Evolutionary conservation across 2,113 vertebrate species (phyloP).

Genomic region (Girardinichthys multiradiatus): DNA sequence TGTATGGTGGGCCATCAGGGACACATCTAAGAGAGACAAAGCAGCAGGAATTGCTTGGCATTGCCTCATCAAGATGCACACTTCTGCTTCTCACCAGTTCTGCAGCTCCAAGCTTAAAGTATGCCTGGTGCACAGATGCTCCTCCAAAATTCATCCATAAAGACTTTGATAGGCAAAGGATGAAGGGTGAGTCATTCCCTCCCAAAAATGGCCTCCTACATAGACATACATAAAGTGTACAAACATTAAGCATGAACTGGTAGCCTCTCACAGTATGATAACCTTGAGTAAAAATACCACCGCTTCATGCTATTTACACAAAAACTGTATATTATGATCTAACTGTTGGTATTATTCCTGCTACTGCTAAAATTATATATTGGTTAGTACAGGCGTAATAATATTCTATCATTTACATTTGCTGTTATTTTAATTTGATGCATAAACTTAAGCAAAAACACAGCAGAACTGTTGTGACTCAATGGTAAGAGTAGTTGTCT

Average conservation of each 20-base stretch:
- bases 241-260: background rate
- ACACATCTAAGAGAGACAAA: conserved; percentile 38
- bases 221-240: background rate
- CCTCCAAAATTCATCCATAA: conserved; percentile 23
- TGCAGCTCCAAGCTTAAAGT: conserved; percentile 14
- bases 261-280: too few species aligned
- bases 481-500: too few species aligned
- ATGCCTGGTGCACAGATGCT: conserved; percentile 30
- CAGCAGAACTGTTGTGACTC: too few species aligned
- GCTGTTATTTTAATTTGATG: too few species aligned
- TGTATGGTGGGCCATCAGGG: conserved; percentile 39
- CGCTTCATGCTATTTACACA: too few species aligned
- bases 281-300: too few species aligned
- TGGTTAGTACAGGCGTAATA: too few species aligned
- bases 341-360: too few species aligned
- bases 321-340: too few species aligned
- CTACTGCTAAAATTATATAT: too few species aligned
- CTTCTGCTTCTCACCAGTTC: conserved; percentile 29
- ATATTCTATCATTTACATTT: too few species aligned
- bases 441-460: too few species aligned
- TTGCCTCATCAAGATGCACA: conserved; percentile 63
- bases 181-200: background rate
- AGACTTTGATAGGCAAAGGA: conserved; percentile 16
- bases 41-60: conserved; percentile 47
- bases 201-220: conserved; percentile 17